Conservation (phyloP, 2,888 invertebrate genomes). For the Ptychoptera contaminata region DNA sequence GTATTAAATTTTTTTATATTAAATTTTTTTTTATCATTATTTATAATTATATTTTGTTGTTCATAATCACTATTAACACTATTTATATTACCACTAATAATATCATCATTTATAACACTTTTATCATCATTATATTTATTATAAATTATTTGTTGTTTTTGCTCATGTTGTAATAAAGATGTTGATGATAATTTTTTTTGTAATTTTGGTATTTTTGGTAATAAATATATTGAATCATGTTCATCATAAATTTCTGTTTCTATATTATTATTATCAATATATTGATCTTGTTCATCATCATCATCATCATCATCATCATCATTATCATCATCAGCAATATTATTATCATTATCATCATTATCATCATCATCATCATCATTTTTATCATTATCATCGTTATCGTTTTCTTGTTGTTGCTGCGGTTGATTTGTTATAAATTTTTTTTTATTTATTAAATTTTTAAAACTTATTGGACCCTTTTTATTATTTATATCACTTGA, state of each 20-base stretch:
- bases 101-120: neutral
- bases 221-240: constrained; percentile 2
- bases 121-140: too few relatives aligned
- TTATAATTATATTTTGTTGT: neutral
- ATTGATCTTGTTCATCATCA: neutral
- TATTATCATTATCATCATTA: neutral
- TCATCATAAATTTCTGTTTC: constrained; percentile 2
- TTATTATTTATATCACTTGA: too few relatives aligned
- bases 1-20: too few relatives aligned
- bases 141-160: neutral
- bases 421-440: neutral
- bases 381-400: neutral
- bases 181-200: neutral
- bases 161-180: neutral
- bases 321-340: neutral
- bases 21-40: too few relatives aligned
- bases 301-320: neutral
- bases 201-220: neutral
- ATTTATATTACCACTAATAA: neutral
- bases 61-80: neutral
- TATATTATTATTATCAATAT: too few relatives aligned
- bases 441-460: constrained; percentile 12
- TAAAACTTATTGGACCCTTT: constrained; percentile 17
- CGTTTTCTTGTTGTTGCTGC: neutral
- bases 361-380: neutral